Evolutionary conservation across 35 echinoderm and acorn worm genomes (phyloP).

Genomic region (Ophiothrix spiculata): DNA sequence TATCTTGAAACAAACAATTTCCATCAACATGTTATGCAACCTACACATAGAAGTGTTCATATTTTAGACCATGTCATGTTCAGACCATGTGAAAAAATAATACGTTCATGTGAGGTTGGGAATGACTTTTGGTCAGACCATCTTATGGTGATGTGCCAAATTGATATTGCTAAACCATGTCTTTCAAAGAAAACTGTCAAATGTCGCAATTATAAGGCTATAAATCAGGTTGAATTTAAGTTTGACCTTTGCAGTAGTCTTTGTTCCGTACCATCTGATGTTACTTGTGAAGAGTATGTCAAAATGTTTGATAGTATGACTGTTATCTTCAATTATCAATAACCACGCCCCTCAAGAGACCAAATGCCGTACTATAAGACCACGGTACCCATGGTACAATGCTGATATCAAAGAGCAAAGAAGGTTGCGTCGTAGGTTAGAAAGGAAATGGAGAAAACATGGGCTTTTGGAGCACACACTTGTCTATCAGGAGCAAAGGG

Average conservation of each 20-base stretch:
- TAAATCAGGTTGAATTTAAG: background rate
- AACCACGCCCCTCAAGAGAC: background rate
- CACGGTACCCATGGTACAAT: conserved; percentile 6
- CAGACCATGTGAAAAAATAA: background rate
- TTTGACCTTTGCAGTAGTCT: background rate
- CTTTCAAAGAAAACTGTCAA: background rate
- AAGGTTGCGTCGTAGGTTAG: background rate
- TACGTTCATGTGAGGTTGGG: background rate
- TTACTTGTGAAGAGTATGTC: background rate
- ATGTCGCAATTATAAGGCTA: background rate
- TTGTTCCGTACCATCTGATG: background rate
- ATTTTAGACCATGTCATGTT: conserved; percentile 2
- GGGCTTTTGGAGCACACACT: background rate
- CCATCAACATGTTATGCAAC: background rate
- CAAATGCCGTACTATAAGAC: background rate
- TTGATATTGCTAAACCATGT: conserved; percentile 6
- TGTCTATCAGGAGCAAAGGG: background rate
- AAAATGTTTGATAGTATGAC: background rate
- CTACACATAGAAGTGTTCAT: background rate
- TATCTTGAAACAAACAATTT: conserved; percentile 1
- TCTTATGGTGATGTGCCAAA: background rate
- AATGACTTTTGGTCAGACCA: conserved; percentile 6
- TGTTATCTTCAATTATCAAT: background rate
- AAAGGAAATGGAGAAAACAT: conserved; percentile 13
- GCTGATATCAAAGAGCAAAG: too few species aligned